These are phyloP conservation scores for Leptinotarsa defecta DNA, from an alignment of 1,140 invertebrate species.

Conservation along the genomic window DNA sequence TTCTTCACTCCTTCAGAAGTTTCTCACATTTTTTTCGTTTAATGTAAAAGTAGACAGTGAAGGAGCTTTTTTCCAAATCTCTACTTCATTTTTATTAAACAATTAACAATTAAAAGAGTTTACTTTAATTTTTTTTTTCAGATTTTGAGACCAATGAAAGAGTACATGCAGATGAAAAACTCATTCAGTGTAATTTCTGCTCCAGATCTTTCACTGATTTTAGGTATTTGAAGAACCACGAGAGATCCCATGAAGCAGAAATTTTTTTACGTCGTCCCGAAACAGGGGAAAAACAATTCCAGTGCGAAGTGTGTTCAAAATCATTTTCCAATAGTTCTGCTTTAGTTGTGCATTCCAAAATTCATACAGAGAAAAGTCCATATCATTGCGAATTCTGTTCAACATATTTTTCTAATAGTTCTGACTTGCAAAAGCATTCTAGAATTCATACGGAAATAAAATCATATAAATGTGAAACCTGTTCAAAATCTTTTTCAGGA, in stretches of 20 bases:
- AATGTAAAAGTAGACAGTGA: not conserved
- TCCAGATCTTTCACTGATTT: no score
- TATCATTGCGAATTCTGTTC: slow-evolving; percentile 68
- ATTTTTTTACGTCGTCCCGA: no score
- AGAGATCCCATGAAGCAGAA: no score
- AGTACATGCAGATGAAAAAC: no score
- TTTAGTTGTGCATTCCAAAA: not conserved
- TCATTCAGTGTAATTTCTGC: no score
- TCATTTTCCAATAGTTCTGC: not conserved
- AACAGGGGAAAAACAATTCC: not conserved
- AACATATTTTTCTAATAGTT: not conserved
- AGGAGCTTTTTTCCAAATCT: not conserved
- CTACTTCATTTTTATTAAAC: no score
- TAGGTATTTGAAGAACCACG: no score
- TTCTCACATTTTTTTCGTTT: no score
- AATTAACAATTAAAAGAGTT: no score
- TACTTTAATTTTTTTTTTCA: no score
- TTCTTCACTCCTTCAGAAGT: no score
- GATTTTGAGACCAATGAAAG: no score
- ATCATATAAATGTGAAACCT: not conserved
- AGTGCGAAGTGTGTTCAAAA: not conserved
- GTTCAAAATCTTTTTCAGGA: not conserved
- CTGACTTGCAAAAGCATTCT: not conserved
- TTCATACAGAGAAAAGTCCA: not conserved
- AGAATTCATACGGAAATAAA: not conserved